Conservation (phyloP, 2,113 vertebrate genomes). For the Melanerpes formicivorus region DNA sequence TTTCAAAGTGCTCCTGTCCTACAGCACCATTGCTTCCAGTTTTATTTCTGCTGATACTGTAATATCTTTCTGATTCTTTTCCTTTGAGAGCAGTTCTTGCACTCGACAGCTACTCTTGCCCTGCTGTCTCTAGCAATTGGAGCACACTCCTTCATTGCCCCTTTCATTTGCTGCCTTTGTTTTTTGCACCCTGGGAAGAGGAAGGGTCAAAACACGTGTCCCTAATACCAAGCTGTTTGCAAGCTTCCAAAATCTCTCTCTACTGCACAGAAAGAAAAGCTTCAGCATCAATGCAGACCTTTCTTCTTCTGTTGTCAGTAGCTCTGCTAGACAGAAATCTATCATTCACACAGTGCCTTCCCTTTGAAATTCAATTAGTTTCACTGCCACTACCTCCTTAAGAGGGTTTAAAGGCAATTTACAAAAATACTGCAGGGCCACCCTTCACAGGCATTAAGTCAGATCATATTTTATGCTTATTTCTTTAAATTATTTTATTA, state of each 20-base stretch:
- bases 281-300: constrained; percentile 40
- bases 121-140: neutral
- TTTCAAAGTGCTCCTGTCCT: constrained; percentile 39
- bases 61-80: neutral
- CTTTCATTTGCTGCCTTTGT: constrained; percentile 44
- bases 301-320: constrained; percentile 55
- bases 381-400: constrained; percentile 42
- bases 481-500: constrained; percentile 59
- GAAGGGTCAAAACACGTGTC: constrained; percentile 12
- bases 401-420: constrained; percentile 33
- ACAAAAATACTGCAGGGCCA: constrained; percentile 25
- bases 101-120: neutral
- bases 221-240: constrained; percentile 33
- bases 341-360: constrained; percentile 34
- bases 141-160: constrained; percentile 14
- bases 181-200: neutral
- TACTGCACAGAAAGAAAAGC: constrained; percentile 10
- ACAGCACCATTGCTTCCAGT: neutral
- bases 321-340: constrained; percentile 68
- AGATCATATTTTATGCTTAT: constrained; percentile 56
- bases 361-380: constrained; percentile 71
- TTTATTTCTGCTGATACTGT: constrained; percentile 35
- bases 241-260: constrained; percentile 53
- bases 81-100: neutral
- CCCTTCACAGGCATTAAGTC: constrained; percentile 55